phyloP scores from a whole-genome alignment of 2,113 vertebrate species.

The Leucosticte australis region DNA sequence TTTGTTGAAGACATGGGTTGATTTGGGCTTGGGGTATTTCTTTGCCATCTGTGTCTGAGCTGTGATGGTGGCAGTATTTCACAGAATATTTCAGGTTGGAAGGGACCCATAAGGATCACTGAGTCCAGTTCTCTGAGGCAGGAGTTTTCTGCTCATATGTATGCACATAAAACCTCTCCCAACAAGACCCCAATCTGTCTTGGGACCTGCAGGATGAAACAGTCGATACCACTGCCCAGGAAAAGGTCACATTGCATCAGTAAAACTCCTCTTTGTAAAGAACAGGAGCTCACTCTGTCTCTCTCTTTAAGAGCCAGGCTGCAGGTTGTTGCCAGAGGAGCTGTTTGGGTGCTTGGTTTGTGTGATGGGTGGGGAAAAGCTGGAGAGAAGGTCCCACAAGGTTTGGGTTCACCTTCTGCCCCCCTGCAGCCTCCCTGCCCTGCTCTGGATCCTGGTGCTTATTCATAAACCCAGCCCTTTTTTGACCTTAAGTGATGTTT shows the following conservation, averaged over 20 bases:
- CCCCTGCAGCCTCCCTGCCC: neutral
- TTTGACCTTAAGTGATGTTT: conserved; percentile 51
- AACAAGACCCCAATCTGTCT: neutral
- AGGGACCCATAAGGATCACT: neutral
- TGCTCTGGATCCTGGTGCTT: neutral
- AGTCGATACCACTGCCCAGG: neutral
- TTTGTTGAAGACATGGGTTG: neutral
- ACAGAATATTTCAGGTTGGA: neutral
- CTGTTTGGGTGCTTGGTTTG: neutral
- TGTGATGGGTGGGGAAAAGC: neutral
- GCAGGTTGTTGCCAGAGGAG: neutral
- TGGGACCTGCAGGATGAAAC: neutral
- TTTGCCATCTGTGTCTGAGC: neutral
- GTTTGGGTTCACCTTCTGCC: neutral
- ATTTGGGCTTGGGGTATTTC: neutral
- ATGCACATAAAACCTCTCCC: neutral
- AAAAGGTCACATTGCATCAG: neutral
- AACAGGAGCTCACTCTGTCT: neutral
- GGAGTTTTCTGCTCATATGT: neutral
- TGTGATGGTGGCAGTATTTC: neutral
- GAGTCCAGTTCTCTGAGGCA: neutral
- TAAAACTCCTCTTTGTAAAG: neutral
- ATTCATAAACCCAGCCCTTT: conserved; percentile 17
- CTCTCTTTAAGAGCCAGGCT: neutral
- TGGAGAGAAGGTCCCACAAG: neutral